Evolutionary conservation across 1,140 invertebrate genomes (phyloP).

Genomic region (Bombyx mori): ASM3026992v2 NC_085122.1:10322501-10323000

Average conservation of each 20-base stretch:
- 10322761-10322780: no score
- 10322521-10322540: conserved; percentile 24
- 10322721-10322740: conserved; percentile 18
- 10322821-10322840: no score
- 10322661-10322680: conserved; percentile 17
- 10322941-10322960: no score
- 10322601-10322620: conserved; percentile 8
- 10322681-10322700: conserved; percentile 15
- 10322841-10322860: no score
- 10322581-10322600: neutral
- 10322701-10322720: conserved; percentile 14
- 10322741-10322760: conserved; percentile 4
- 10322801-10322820: no score
- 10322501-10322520: conserved; percentile 11
- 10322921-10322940: no score
- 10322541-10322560: conserved; percentile 15
- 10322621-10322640: conserved; percentile 10
- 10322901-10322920: no score
- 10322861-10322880: no score
- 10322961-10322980: no score
- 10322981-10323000: no score
- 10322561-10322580: neutral
- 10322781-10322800: no score
- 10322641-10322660: conserved; percentile 12
- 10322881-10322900: no score